Conservation (phyloP, 2,113 vertebrate genomes). For the Cricetomys ansorgei region DNA sequence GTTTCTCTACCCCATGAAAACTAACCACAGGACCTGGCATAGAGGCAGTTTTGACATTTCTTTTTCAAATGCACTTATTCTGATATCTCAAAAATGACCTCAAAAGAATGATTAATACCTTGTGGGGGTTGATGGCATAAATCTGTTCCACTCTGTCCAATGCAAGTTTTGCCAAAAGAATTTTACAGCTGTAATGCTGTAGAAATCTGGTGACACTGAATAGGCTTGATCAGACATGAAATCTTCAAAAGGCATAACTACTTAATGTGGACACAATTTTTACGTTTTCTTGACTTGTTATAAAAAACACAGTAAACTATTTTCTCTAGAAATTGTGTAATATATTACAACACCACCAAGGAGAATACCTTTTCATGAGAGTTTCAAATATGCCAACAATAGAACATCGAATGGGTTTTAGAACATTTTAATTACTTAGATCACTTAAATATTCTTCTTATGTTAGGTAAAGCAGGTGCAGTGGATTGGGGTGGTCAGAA, state of each 20-base stretch:
- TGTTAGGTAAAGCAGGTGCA: not conserved
- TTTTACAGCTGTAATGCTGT: slow-evolving; percentile 82
- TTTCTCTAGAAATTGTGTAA: slow-evolving; percentile 49
- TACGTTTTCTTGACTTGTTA: slow-evolving; percentile 80
- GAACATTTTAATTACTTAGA: slow-evolving; percentile 40
- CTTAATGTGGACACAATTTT: slow-evolving; percentile 70
- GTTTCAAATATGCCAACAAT: slow-evolving; percentile 7
- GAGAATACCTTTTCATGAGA: not conserved
- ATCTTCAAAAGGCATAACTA: slow-evolving; percentile 65
- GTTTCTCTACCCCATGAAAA: slow-evolving; percentile 79
- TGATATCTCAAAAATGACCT: slow-evolving; percentile 84
- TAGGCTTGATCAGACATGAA: slow-evolving; percentile 84
- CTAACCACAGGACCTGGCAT: slow-evolving; percentile 70
- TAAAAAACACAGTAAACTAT: slow-evolving; percentile 40
- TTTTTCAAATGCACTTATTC: slow-evolving; percentile 78
- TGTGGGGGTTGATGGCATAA: slow-evolving; percentile 85
- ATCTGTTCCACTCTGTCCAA: slow-evolving; percentile 84
- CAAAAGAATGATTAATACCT: slow-evolving; percentile 85
- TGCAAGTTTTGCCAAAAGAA: slow-evolving; percentile 82
- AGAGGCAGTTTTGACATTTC: slow-evolving; percentile 75
- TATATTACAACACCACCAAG: not conserved
- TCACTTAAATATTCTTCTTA: not conserved
- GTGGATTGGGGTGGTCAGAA: not conserved
- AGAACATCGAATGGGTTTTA: slow-evolving; percentile 33
- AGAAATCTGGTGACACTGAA: slow-evolving; percentile 84